These are phyloP conservation scores for Augiades crinisus DNA, from an alignment of 2,888 invertebrate species.

Conservation along the genomic window DNA sequence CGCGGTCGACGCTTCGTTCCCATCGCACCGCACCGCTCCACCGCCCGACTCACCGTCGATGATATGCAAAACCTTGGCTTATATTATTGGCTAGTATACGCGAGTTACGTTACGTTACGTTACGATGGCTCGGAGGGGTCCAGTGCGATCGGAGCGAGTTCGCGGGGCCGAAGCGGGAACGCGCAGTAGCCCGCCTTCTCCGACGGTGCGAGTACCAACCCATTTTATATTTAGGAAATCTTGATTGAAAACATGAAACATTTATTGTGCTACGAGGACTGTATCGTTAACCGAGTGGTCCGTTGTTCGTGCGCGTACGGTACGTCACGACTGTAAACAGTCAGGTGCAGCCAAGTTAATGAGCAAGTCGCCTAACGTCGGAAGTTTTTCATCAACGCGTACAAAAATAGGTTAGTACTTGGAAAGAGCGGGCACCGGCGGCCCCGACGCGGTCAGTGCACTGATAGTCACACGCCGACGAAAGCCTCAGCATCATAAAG, in stretches of 20 bases:
- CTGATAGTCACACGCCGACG: conserved; percentile 78
- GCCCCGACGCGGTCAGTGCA: conserved; percentile 76
- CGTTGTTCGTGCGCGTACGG: not conserved
- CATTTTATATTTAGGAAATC: conserved; percentile 34
- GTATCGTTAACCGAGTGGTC: conserved; percentile 7
- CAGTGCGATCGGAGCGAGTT: conserved; percentile 77
- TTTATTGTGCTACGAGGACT: conserved; percentile 25
- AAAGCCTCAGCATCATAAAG: conserved; percentile 80
- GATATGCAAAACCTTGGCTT: too few species aligned
- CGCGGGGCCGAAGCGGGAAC: conserved; percentile 63
- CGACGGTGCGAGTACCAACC: conserved; percentile 63
- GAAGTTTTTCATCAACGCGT: conserved; percentile 40
- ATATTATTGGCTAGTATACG: conserved; percentile 40
- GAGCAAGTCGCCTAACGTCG: conserved; percentile 31
- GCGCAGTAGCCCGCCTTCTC: conserved; percentile 64
- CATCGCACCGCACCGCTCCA: conserved; percentile 74
- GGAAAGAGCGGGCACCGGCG: conserved; percentile 69
- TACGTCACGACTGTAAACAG: conserved; percentile 13
- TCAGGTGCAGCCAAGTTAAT: conserved; percentile 23
- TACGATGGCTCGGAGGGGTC: conserved; percentile 70
- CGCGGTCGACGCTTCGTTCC: conserved; percentile 63
- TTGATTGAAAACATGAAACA: conserved; percentile 16
- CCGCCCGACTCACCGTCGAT: conserved; percentile 41
- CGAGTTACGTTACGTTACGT: conserved; percentile 60
- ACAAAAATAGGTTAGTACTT: conserved; percentile 74